Evolutionary conservation across 1,140 invertebrate species (phyloP).

Genomic region (Daktulosphaira vitifoliae): DNA sequence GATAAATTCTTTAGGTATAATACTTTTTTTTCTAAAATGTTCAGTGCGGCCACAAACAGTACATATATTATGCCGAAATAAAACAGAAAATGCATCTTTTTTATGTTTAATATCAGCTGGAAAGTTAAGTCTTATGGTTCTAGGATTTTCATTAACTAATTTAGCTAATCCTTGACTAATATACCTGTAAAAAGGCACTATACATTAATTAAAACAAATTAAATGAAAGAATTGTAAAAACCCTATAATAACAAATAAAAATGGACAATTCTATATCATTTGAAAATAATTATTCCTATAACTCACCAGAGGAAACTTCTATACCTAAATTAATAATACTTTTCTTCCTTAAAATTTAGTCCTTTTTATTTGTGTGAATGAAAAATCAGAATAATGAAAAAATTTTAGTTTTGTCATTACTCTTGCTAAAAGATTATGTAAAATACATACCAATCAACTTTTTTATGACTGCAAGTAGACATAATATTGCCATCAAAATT

Average conservation of each 20-base stretch:
- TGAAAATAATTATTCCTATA: no score
- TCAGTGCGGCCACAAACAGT: constrained; percentile 68
- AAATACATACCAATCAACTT: constrained; percentile 62
- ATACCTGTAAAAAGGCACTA: no score
- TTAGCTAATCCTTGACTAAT: constrained; percentile 55
- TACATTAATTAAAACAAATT: no score
- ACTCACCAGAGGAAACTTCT: no score
- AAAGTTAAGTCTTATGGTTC: constrained; percentile 67
- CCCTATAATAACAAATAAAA: neutral
- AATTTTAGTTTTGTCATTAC: neutral
- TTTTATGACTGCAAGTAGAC: constrained; percentile 72
- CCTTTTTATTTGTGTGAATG: no score
- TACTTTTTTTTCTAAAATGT: constrained; percentile 66
- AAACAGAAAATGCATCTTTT: constrained; percentile 44
- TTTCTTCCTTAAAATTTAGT: no score
- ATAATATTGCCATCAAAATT: constrained; percentile 70
- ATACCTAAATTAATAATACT: no score
- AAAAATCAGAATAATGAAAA: no score
- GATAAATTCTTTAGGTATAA: constrained; percentile 75
- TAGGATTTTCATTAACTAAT: constrained; percentile 55
- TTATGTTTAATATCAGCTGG: constrained; percentile 67
- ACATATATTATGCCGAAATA: constrained; percentile 54
- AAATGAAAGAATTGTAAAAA: no score
- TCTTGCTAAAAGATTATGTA: neutral
- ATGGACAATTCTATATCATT: neutral